These are phyloP conservation scores for Melanotaenia boesemani DNA, from an alignment of 2,797 vertebrate genomes.

Conservation along the genomic window DNA sequence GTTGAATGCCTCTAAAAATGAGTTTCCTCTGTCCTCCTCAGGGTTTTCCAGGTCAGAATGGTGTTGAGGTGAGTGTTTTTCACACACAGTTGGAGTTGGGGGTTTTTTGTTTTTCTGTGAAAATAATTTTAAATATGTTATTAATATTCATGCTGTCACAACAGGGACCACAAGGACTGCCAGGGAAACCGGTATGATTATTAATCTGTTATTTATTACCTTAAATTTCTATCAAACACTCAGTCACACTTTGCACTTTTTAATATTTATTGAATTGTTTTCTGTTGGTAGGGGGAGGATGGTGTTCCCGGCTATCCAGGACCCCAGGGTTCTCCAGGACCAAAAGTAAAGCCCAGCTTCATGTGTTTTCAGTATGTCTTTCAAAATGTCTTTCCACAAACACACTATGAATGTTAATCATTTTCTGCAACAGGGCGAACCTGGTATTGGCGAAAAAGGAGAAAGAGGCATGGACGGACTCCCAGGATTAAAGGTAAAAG, in stretches of 20 bases:
- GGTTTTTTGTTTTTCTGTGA: neutral
- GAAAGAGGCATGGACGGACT: conserved; percentile 86
- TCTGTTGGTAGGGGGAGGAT: conserved; percentile 85
- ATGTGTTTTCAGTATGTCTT: neutral
- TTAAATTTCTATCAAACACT: neutral
- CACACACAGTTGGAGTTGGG: neutral
- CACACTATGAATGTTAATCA: conserved; percentile 3
- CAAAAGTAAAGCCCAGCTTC: conserved; percentile 81
- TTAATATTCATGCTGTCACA: conserved; percentile 27
- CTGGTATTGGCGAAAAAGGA: conserved; percentile 85
- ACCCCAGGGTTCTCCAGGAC: conserved; percentile 82
- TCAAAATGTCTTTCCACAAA: conserved; percentile 6
- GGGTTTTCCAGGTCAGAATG: conserved; percentile 89
- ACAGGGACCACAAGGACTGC: conserved; percentile 87
- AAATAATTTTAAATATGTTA: neutral
- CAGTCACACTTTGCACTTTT: neutral
- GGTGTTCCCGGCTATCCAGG: conserved; percentile 87
- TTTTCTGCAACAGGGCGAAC: conserved; percentile 85
- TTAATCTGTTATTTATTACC: neutral
- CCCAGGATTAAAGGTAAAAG: conserved; percentile 87
- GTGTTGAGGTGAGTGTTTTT: conserved; percentile 83
- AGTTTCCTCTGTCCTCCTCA: conserved; percentile 57
- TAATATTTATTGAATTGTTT: conserved; percentile 12
- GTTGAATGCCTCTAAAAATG: neutral
- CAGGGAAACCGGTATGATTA: conserved; percentile 86